A percentile compares a stretch with the other conserved stretches of the same genome.
These are phyloP conservation scores for Epirrita christyi DNA, from an alignment of 2,888 invertebrate species.

Conservation along the genomic window DNA sequence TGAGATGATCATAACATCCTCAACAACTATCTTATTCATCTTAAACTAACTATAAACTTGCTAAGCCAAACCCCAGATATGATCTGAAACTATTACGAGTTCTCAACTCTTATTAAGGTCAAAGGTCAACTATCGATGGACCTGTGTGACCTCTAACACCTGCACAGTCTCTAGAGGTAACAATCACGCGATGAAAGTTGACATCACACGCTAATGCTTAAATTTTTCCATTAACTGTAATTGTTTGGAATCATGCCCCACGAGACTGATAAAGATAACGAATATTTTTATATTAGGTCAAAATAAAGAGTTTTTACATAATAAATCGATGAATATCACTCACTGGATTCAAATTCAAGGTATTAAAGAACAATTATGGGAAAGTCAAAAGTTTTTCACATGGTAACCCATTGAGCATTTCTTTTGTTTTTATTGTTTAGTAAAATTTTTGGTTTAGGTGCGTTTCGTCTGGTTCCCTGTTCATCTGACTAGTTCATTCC, in stretches of 20 bases:
- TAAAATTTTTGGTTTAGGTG: too few species aligned
- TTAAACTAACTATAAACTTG: not conserved
- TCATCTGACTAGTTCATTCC: too few species aligned
- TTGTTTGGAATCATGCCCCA: constrained; percentile 16
- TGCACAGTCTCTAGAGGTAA: constrained; percentile 15
- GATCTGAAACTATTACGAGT: constrained; percentile 1
- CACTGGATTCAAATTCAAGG: too few species aligned
- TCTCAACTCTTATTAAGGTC: constrained; percentile 12
- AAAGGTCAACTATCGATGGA: constrained; percentile 13
- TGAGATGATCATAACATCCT: not conserved
- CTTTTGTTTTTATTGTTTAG: too few species aligned
- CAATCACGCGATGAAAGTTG: constrained; percentile 18
- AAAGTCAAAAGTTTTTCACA: too few species aligned
- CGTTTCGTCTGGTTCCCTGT: too few species aligned
- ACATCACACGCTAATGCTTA: constrained; percentile 15
- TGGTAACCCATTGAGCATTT: too few species aligned
- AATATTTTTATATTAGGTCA: not conserved
- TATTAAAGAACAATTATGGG: too few species aligned
- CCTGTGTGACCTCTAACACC: constrained; percentile 6
- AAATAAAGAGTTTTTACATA: too few species aligned
- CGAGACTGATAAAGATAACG: constrained; percentile 4
- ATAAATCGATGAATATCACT: too few species aligned
- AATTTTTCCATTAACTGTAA: constrained; percentile 19
- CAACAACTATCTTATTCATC: not conserved
- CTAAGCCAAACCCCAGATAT: not conserved